These are phyloP conservation scores for Lontra canadensis DNA, from an alignment of 2,113 vertebrate species.

Conservation along the genomic window DNA sequence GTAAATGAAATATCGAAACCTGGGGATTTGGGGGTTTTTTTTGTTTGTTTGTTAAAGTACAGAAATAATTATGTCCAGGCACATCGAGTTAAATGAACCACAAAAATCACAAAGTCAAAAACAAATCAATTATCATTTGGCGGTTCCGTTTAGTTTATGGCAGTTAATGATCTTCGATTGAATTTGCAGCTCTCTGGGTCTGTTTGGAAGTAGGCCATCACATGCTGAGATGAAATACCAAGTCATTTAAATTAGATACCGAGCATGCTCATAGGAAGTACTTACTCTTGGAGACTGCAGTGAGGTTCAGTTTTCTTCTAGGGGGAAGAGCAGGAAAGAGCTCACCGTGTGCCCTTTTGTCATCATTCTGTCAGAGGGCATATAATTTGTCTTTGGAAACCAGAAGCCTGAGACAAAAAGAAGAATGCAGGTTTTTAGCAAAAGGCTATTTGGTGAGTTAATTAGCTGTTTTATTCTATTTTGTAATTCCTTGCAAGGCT, in stretches of 20 bases:
- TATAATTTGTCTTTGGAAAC: constrained; percentile 71
- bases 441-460: constrained; percentile 77
- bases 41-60: constrained; percentile 43
- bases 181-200: constrained; percentile 66
- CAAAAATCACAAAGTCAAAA: constrained; percentile 27
- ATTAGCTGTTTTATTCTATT: constrained; percentile 57
- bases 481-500: constrained; percentile 54
- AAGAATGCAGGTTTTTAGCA: constrained; percentile 43
- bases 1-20: constrained; percentile 67
- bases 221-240: constrained; percentile 79
- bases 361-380: constrained; percentile 45
- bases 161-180: constrained; percentile 75
- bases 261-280: constrained; percentile 84
- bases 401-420: constrained; percentile 57
- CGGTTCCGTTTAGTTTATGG: constrained; percentile 53
- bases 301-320: constrained; percentile 61
- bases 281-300: constrained; percentile 71
- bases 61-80: constrained; percentile 64
- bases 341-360: constrained; percentile 73
- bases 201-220: constrained; percentile 85
- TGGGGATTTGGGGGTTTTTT: background rate
- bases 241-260: constrained; percentile 78
- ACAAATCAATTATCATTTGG: constrained; percentile 56
- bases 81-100: background rate
- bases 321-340: constrained; percentile 68